These are phyloP conservation scores for Pristionchus entomophagus DNA, from an alignment of 2,888 invertebrate genomes.

Conservation along the genomic window DNA sequence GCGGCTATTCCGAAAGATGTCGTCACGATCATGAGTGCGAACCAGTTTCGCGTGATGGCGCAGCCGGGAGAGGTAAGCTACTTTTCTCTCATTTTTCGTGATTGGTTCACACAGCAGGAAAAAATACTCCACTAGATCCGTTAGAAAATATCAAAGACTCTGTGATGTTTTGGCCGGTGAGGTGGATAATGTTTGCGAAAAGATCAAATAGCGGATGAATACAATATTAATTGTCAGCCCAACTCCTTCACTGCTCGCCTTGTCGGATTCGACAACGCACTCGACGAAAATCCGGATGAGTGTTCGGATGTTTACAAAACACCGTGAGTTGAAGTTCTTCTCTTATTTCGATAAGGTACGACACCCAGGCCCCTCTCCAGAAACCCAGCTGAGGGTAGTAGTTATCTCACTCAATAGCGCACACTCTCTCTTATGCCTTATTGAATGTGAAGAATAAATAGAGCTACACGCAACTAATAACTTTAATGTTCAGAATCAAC, in stretches of 20 bases:
- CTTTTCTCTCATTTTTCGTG: too few relatives aligned
- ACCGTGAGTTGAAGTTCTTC: background rate
- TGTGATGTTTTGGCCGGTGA: too few relatives aligned
- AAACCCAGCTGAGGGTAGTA: too few relatives aligned
- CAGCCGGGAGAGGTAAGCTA: background rate
- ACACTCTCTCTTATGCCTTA: background rate
- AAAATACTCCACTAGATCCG: too few relatives aligned
- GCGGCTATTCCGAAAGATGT: background rate
- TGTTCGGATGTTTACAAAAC: background rate
- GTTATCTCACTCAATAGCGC: too few relatives aligned
- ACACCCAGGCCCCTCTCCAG: too few relatives aligned
- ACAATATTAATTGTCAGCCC: too few relatives aligned
- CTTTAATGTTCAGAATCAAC: background rate
- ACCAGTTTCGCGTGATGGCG: background rate
- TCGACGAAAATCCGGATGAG: background rate
- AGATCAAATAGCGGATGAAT: too few relatives aligned
- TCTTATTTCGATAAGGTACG: too few relatives aligned
- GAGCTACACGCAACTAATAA: background rate
- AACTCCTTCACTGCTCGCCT: constrained; percentile 23
- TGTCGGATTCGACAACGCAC: background rate
- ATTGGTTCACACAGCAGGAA: too few relatives aligned
- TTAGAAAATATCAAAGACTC: too few relatives aligned
- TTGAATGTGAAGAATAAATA: background rate
- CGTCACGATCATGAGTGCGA: background rate
- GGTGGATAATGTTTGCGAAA: too few relatives aligned